A percentile compares a stretch with the other conserved stretches of the same genome.
phyloP scores from a whole-genome alignment of 2,113 vertebrate species.

The Corydoras maculifer region DNA sequence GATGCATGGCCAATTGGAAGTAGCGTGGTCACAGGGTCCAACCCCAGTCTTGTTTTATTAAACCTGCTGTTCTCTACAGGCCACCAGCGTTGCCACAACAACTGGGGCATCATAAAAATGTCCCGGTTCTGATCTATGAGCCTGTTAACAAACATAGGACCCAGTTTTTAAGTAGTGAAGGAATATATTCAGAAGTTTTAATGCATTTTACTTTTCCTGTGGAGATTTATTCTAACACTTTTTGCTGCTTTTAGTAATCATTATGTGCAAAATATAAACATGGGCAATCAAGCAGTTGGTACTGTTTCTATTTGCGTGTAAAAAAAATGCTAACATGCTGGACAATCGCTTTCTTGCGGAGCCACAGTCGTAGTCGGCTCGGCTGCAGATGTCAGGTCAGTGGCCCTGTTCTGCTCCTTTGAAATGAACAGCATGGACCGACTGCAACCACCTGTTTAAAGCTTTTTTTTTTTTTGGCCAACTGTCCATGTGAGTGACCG shows the following conservation, averaged over 20 bases:
- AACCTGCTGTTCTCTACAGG: conserved; percentile 41
- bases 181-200: conserved; percentile 17
- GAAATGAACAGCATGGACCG: conserved; percentile 49
- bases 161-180: conserved; percentile 21
- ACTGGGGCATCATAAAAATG: conserved; percentile 37
- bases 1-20: conserved; percentile 31
- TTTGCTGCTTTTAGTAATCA: neutral
- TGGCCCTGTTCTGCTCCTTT: conserved; percentile 48
- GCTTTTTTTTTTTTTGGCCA: conserved; percentile 41
- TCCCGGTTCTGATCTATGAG: conserved; percentile 36
- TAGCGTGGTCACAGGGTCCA: conserved; percentile 29
- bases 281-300: neutral
- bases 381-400: conserved; percentile 50
- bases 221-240: neutral
- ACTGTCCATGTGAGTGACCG: conserved; percentile 60
- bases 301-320: no score
- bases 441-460: conserved; percentile 58
- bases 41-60: conserved; percentile 40
- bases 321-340: neutral
- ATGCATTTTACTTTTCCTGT: conserved; percentile 1
- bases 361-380: conserved; percentile 27
- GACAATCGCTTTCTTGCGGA: conserved; percentile 1
- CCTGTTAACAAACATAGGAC: conserved; percentile 32
- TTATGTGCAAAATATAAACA: neutral
- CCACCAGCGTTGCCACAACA: conserved; percentile 39